Conservation (phyloP, 1,140 invertebrate species). For the Procambarus virginalis region DNA sequence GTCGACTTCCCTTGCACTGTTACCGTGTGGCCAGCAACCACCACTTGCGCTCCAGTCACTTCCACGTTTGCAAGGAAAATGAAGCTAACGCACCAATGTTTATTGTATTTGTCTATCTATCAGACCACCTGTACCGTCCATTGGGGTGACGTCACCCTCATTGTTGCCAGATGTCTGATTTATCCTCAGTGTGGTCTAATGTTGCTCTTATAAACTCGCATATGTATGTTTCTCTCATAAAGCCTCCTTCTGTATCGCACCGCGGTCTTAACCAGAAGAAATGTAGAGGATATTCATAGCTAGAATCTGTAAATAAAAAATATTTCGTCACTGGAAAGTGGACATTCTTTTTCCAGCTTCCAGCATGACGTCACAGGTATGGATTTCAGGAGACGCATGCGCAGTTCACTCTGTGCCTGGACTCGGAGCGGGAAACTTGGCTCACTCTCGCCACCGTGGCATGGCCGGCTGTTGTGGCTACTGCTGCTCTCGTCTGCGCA, state of each 20-base stretch:
- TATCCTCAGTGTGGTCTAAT: background rate
- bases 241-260: background rate
- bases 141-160: conserved; percentile 61
- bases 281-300: background rate
- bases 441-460: conserved; percentile 35
- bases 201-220: too few species aligned
- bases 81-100: conserved; percentile 68
- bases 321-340: background rate
- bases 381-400: conserved; percentile 55
- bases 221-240: background rate
- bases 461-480: conserved; percentile 22
- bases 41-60: conserved; percentile 65
- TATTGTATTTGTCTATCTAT: conserved; percentile 68
- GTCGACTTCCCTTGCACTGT: conserved; percentile 61
- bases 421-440: conserved; percentile 45
- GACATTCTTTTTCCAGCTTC: conserved; percentile 54
- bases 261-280: background rate
- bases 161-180: conserved; percentile 37
- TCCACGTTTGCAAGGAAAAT: conserved; percentile 68
- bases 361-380: conserved; percentile 63
- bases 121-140: conserved; percentile 67
- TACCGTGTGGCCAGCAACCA: conserved; percentile 60
- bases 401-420: conserved; percentile 34
- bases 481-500: background rate
- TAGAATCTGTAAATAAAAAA: conserved; percentile 4